These are phyloP conservation scores for Drosophila paranaensis DNA, from an alignment of 2,888 invertebrate genomes.

Conservation along the genomic window DNA sequence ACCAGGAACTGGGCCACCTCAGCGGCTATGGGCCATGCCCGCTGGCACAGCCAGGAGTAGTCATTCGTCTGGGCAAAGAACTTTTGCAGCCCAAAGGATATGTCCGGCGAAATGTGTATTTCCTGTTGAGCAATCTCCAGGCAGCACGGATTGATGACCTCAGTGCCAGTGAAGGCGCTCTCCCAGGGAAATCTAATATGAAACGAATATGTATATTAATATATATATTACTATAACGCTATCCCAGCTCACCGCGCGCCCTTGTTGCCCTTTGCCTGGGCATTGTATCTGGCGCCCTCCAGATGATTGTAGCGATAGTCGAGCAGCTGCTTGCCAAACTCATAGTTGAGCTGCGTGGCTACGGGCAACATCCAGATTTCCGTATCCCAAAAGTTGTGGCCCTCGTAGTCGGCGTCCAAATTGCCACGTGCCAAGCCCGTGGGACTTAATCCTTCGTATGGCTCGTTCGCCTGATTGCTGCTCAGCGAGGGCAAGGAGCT, in stretches of 20 bases:
- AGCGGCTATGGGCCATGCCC: constrained; percentile 86
- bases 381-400: constrained; percentile 88
- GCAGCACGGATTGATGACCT: constrained; percentile 87
- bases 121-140: constrained; percentile 86
- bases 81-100: constrained; percentile 85
- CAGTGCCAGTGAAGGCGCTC: constrained; percentile 87
- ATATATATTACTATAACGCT: too few relatives aligned
- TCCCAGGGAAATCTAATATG: constrained; percentile 87
- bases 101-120: constrained; percentile 87
- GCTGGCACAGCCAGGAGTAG: constrained; percentile 79
- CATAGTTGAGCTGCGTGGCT: constrained; percentile 86
- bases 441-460: constrained; percentile 87
- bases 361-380: constrained; percentile 88
- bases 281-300: constrained; percentile 86
- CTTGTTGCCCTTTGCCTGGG: constrained; percentile 85
- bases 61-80: constrained; percentile 76
- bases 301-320: constrained; percentile 86
- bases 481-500: constrained; percentile 86
- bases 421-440: constrained; percentile 86
- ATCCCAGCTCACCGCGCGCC: constrained; percentile 83
- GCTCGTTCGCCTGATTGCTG: constrained; percentile 85
- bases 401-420: constrained; percentile 84
- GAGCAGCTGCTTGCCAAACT: constrained; percentile 85
- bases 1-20: constrained; percentile 87
- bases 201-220: too few relatives aligned